phyloP scores from a whole-genome alignment of 2,113 vertebrate species.

The Pelecanoides urinatrix region DNA sequence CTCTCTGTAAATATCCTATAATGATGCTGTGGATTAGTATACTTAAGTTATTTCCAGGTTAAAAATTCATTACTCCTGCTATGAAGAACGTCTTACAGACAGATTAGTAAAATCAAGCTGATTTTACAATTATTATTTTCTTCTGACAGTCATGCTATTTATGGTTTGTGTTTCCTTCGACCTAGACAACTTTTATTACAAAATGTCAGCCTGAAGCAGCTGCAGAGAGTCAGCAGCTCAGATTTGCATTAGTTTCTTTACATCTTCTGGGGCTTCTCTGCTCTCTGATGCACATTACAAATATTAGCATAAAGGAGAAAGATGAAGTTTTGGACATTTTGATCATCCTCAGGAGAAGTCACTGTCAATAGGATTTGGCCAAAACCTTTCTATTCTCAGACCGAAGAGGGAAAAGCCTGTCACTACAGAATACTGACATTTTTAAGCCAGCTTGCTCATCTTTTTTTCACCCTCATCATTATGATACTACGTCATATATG shows the following conservation, averaged over 20 bases:
- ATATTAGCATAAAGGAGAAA: not conserved
- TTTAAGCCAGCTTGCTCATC: not conserved
- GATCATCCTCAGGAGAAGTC: not conserved
- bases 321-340: constrained; percentile 4
- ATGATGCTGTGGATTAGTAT: not conserved
- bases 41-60: constrained; percentile 23
- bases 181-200: constrained; percentile 24
- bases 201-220: not conserved
- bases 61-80: constrained; percentile 9
- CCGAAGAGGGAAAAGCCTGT: not conserved
- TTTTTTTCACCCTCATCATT: not conserved
- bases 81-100: not conserved
- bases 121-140: constrained; percentile 46
- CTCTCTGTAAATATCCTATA: constrained; percentile 26
- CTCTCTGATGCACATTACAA: not conserved
- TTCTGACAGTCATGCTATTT: constrained; percentile 12
- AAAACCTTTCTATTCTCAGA: not conserved
- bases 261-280: not conserved
- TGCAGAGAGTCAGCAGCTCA: not conserved
- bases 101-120: constrained; percentile 18
- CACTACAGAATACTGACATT: not conserved
- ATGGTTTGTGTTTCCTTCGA: not conserved
- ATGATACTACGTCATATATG: not conserved
- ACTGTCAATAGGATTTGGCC: not conserved
- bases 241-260: not conserved